Evolutionary conservation across 2,113 vertebrate species (phyloP), one percentile per base, ranked within the genome.

Genomic region (Nannobrachium achirus): DNA sequence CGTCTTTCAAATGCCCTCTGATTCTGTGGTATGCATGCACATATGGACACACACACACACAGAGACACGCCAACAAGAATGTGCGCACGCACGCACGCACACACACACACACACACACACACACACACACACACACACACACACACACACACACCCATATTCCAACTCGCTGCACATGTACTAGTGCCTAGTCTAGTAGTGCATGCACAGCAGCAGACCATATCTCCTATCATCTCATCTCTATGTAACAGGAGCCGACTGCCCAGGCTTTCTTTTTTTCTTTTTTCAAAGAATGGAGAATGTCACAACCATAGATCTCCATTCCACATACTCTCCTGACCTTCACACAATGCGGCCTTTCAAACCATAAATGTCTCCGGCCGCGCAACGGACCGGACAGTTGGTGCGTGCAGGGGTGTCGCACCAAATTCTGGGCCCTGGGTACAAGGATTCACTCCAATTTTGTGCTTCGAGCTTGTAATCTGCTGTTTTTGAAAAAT

Each of bases 261-360:
- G 67, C 67, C 66, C 62, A 57, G 69, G 63, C 64, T 76, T 33
- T 33, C 25, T 33, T 33, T 33, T 33, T 33, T 33, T 33, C 25
- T 33, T 33, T 80, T 85, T 79, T 80, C 65, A 69, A 59, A 69
- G 78, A 73, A 75, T 52, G 68, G 70, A 77, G 64, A 86, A 80
- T 84, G 80, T 83, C 83, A 81, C 75, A 73, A 63, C 69, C 52
- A 75, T 84, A 78, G 80, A 76, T 82, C 80, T 83, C 64, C 67
- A 75, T 81, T 76, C 74, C 70, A 25, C 63, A 73, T 74, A 68
- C 77, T 76, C 73, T 82, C 67, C 80, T 82, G 87, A 89, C 80
- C 89, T 89, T 87, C 74, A 73, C 77, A 90, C 89, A 90, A 89
- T 87, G 80, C 88, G 74, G 79, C 78, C 85, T 89, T 82, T 85